A percentile compares a stretch with the other conserved stretches of the same genome.
Conservation (phyloP, 1,140 invertebrate genomes). For the Drosophila hydei region DNA sequence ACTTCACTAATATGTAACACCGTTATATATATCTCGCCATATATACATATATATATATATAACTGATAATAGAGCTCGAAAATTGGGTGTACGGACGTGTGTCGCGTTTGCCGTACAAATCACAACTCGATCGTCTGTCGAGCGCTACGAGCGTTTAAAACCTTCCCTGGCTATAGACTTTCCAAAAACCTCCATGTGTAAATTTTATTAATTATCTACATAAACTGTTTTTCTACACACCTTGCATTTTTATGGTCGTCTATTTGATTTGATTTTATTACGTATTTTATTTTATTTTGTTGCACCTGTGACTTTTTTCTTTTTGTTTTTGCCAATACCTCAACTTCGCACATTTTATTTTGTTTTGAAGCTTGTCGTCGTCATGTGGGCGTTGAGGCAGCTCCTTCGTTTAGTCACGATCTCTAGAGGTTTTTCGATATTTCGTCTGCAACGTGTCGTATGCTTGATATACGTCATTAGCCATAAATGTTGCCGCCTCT, state of each 20-base stretch:
- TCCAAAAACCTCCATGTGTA: constrained; percentile 78
- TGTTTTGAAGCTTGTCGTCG: constrained; percentile 39
- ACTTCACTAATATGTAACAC: constrained; percentile 27
- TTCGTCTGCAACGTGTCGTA: constrained; percentile 48
- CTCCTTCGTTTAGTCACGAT: constrained; percentile 73
- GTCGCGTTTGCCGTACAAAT: constrained; percentile 59
- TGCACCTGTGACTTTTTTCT: constrained; percentile 33
- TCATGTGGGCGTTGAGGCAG: constrained; percentile 25
- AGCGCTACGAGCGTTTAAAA: constrained; percentile 65
- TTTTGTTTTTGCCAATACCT: constrained; percentile 45
- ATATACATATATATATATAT: not conserved
- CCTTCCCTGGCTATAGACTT: constrained; percentile 66
- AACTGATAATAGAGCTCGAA: constrained; percentile 24
- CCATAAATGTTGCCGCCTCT: constrained; percentile 25
- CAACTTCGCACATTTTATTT: constrained; percentile 34
- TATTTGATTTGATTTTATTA: constrained; percentile 76
- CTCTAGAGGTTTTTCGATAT: constrained; percentile 29
- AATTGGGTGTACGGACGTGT: constrained; percentile 54
- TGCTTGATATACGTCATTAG: constrained; percentile 62
- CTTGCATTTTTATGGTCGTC: constrained; percentile 74
- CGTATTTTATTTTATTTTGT: constrained; percentile 51
- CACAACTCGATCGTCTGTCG: constrained; percentile 67
- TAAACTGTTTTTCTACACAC: constrained; percentile 73
- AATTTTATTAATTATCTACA: constrained; percentile 81
- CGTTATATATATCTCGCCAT: not conserved